Conservation (phyloP, 2,113 vertebrate species). For the Cynocephalus volans region DNA sequence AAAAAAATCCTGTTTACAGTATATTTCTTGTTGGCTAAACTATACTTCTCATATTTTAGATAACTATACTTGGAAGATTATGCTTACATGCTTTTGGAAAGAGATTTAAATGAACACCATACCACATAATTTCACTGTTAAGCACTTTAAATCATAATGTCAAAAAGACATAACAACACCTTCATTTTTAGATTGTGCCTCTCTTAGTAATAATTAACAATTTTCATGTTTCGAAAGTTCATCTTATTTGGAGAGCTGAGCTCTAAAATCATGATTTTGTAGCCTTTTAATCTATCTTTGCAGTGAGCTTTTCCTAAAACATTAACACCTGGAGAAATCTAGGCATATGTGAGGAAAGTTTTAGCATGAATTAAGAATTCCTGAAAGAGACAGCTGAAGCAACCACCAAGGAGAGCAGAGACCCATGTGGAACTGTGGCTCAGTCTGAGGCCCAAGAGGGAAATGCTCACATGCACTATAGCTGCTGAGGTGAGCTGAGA, state of each 20-base stretch:
- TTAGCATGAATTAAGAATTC: not conserved
- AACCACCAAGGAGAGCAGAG: no score
- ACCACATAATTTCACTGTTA: not conserved
- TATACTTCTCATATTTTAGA: not conserved
- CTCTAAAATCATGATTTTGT: not conserved
- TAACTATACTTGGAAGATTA: not conserved
- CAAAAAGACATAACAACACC: not conserved
- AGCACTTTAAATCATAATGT: not conserved
- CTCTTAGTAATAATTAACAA: not conserved
- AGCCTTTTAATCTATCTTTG: not conserved
- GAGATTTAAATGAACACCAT: not conserved
- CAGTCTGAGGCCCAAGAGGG: no score
- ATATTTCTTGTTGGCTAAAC: not conserved
- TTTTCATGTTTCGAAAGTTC: not conserved
- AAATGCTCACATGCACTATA: no score
- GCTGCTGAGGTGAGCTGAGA: no score
- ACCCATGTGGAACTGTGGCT: no score
- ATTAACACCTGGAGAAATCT: not conserved
- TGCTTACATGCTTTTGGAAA: not conserved
- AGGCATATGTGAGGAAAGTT: not conserved
- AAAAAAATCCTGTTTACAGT: not conserved
- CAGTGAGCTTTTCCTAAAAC: not conserved
- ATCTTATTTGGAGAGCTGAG: not conserved
- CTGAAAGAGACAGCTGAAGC: not conserved
- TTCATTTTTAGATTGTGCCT: not conserved